These are phyloP conservation scores for Urocynchramus pylzowi DNA, from an alignment of 2,113 vertebrate genomes.

Conservation along the genomic window DNA sequence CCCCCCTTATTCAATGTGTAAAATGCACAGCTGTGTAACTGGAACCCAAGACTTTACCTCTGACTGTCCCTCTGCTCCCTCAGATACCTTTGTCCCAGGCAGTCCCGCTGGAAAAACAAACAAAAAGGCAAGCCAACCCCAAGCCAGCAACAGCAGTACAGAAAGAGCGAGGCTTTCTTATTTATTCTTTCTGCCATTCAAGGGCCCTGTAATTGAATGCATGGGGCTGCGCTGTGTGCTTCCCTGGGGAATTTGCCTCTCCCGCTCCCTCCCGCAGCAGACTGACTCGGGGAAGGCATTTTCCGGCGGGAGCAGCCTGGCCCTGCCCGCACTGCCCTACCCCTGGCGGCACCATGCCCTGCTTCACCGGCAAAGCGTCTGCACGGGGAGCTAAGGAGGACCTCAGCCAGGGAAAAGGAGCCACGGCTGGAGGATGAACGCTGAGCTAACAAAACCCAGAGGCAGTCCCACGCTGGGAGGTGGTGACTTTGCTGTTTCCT, in stretches of 20 bases:
- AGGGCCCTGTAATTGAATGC: background rate
- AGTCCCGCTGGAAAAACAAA: background rate
- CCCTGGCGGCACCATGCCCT: fast-evolving
- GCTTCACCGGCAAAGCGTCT: background rate
- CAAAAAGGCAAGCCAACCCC: background rate
- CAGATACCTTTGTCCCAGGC: background rate
- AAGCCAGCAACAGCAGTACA: background rate
- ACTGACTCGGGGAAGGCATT: background rate
- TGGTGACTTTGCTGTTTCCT: background rate
- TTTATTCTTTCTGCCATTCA: background rate
- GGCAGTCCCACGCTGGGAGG: fast-evolving
- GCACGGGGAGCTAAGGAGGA: background rate
- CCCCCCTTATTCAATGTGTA: background rate
- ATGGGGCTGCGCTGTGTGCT: background rate
- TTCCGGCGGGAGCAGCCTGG: background rate
- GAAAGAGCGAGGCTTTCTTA: background rate
- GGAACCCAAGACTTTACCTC: background rate
- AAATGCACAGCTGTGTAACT: background rate
- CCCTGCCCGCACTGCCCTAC: background rate
- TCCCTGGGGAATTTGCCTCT: background rate
- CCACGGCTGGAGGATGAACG: fast-evolving
- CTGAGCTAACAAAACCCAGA: background rate
- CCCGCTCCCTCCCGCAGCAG: background rate
- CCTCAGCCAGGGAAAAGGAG: background rate
- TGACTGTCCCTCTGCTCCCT: background rate